phyloP scores from a whole-genome alignment of 92 coral and sea anemone species.

The Montipora capitata region DNA sequence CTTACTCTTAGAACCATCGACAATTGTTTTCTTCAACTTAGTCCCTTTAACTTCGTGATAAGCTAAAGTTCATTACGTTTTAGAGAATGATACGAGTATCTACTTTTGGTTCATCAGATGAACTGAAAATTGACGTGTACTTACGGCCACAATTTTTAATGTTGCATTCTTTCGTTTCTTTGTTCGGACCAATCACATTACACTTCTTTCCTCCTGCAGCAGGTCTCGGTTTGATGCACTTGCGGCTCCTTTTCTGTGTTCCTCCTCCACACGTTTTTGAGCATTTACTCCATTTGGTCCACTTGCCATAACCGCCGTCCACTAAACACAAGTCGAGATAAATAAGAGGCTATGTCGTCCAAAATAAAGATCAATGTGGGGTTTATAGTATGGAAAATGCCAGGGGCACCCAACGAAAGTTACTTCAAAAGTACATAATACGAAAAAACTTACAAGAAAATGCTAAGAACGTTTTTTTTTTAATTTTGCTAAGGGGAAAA shows the following conservation, averaged over 20 bases:
- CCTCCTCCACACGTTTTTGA: conserved; percentile 28
- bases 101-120: background rate
- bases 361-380: no score
- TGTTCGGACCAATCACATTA: background rate
- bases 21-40: no score
- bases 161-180: conserved; percentile 31
- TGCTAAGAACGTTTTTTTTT: no score
- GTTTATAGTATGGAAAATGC: no score
- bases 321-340: background rate
- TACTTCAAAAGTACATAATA: no score
- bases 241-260: background rate
- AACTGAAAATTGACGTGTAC: background rate
- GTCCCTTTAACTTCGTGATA: no score
- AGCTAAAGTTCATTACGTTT: background rate
- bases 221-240: conserved; percentile 30
- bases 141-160: conserved; percentile 10
- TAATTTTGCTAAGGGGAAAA: no score
- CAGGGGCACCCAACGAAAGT: no score
- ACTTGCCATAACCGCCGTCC: conserved; percentile 30
- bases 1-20: no score
- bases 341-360: no score
- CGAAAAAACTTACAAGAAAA: no score
- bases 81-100: background rate
- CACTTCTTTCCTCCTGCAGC: conserved; percentile 15
- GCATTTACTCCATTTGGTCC: conserved; percentile 37